These are phyloP conservation scores for Metridium senile DNA, from an alignment of 92 coral and sea anemone genomes.

Conservation along the genomic window DNA sequence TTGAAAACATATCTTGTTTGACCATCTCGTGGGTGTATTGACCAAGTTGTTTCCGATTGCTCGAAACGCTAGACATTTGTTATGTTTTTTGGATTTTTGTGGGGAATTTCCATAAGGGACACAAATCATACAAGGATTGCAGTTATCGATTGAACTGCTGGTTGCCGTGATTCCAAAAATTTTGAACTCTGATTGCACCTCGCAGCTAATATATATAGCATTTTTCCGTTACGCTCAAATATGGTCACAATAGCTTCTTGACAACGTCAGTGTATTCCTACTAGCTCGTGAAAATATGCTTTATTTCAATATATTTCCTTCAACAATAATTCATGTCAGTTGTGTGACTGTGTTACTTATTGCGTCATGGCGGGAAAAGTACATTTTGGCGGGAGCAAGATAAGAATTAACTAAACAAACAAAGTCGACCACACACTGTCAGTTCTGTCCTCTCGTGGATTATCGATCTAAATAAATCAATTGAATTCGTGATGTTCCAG, in stretches of 20 bases:
- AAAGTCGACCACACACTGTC: constrained; percentile 16
- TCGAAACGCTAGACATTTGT: background rate
- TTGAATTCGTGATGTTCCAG: constrained; percentile 6
- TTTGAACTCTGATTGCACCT: background rate
- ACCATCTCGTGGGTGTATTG: background rate
- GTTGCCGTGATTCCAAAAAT: background rate
- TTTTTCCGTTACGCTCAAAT: background rate
- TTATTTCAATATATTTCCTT: too few species aligned
- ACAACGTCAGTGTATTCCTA: too few species aligned
- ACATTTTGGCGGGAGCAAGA: constrained; percentile 10
- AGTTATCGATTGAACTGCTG: constrained; percentile 11
- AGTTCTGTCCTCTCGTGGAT: background rate
- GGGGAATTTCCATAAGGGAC: background rate
- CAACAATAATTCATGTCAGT: background rate
- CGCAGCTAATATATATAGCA: background rate
- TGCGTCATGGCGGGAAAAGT: background rate
- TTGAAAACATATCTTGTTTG: background rate
- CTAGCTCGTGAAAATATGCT: too few species aligned
- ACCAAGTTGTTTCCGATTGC: constrained; percentile 1
- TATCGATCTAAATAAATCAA: too few species aligned
- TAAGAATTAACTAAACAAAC: constrained; percentile 15
- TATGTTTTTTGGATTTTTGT: constrained; percentile 5
- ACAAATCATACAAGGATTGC: background rate
- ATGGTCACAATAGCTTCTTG: background rate
- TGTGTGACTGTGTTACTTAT: too few species aligned